Base-by-base conservation (phyloP, 2,888 invertebrate species). In the Atherix ibis region DNA sequence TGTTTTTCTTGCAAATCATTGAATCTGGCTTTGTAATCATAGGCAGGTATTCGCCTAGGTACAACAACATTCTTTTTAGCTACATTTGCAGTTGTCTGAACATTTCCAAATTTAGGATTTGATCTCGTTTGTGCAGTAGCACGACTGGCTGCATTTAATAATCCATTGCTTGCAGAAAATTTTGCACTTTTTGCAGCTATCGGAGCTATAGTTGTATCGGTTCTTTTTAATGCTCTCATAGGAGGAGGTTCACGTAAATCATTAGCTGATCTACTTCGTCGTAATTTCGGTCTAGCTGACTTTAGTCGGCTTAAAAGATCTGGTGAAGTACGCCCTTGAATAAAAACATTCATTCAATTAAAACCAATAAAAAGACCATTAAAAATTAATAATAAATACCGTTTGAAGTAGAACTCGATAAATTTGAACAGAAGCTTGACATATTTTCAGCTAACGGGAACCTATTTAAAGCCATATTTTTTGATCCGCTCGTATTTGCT, bases 21-120 rank as follows among this genome's bases (percentile, higher is more conserved):
- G 43, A 70, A 71, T 32, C 76, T 67, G 18, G 73, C 73, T 53
- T 77, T 73, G 42, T 67, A 74, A 48, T 75, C 75, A 53, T 75
- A 74, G 0, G 73, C 64, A 5, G 70, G 64, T 31, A 71, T 68
- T 40, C 73, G 67, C 34, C 70, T 71, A 3, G 65, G 64, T 14
- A 56, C 61, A 10, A 13, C 26, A n/a, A n/a, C n/a, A n/a, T n/a
- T 19, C 10, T 22, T 35, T 12, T 30, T 29, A 4, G 9, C 18
- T 18, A 15, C 12, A 14, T 31, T 31, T 10, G 24, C 15, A 3
- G 24, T 31, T 6, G 17, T 19, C 14, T 35, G 15, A 27, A 10
- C 22, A 8, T 10, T 10, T 6, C 22, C 22, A 8, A 22, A 6
- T 27, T 27, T 35, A 10, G 38, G 24, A 28, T 30, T 40, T 19